phyloP scores from a whole-genome alignment of 35 echinoderm and acorn worm species.

The Hemicentrotus pulcherrimus region DNA sequence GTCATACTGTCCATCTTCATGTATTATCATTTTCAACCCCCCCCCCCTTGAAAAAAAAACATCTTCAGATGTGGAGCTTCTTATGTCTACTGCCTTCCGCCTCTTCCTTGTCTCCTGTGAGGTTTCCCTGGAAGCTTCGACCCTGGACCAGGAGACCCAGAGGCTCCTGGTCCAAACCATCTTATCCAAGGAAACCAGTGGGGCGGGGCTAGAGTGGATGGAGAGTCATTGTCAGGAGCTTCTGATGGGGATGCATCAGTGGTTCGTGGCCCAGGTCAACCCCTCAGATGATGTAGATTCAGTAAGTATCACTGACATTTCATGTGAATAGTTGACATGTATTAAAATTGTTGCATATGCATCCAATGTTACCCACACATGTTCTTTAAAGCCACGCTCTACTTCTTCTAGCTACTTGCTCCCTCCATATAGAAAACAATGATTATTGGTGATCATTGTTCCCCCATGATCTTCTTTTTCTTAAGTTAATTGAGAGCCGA shows the following conservation, averaged over 20 bases:
- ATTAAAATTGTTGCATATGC: no score
- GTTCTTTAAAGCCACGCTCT: no score
- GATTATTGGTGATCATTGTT: no score
- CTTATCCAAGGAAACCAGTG: constrained; percentile 27
- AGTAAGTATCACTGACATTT: constrained; percentile 17
- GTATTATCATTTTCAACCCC: no score
- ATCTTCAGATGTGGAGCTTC: constrained; percentile 35
- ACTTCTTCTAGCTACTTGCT: no score
- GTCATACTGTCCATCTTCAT: no score
- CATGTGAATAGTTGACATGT: no score
- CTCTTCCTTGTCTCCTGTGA: constrained; percentile 42
- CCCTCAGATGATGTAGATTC: neutral
- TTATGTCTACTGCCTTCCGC: constrained; percentile 19
- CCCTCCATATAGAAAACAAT: no score
- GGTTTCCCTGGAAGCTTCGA: neutral
- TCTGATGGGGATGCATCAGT: constrained; percentile 66
- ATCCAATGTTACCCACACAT: no score
- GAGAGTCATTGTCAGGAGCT: constrained; percentile 74
- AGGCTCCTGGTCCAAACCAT: constrained; percentile 32
- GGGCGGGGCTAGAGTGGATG: constrained; percentile 59
- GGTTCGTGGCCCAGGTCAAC: constrained; percentile 48
- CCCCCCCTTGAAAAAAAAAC: no score
- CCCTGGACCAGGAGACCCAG: constrained; percentile 22
- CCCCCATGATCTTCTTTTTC: no score
- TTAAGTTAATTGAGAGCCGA: no score